phyloP scores from a whole-genome alignment of 2,113 vertebrate genomes.

The Sigmodon hispidus region DNA sequence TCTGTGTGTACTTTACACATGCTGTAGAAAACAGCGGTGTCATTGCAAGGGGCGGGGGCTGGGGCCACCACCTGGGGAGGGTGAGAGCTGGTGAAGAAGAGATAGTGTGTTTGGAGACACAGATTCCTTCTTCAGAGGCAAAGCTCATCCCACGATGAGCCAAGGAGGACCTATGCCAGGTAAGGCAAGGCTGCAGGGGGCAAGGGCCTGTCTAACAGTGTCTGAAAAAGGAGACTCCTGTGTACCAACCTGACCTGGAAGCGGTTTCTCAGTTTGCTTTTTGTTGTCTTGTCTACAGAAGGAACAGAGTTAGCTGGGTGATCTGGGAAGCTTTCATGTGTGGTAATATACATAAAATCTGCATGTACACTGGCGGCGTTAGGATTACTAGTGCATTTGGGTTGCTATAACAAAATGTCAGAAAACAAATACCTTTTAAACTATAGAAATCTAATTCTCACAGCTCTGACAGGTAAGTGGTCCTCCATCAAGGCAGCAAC shows the following conservation, averaged over 20 bases:
- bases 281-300: background rate
- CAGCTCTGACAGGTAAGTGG: background rate
- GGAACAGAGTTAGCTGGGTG: background rate
- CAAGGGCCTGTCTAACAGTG: accelerated
- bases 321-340: background rate
- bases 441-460: background rate
- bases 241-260: background rate
- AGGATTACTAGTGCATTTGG: background rate
- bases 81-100: conserved; percentile 27
- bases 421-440: background rate
- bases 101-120: background rate
- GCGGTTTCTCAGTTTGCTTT: background rate
- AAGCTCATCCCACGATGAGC: background rate
- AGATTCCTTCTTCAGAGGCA: conserved; percentile 9
- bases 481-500: background rate
- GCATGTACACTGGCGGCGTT: background rate
- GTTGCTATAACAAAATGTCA: background rate
- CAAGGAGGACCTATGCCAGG: background rate
- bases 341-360: background rate
- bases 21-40: conserved; percentile 81
- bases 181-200: background rate
- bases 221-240: background rate
- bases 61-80: conserved; percentile 39
- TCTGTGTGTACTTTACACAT: conserved; percentile 86
- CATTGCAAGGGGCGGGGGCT: conserved; percentile 76